Conservation (phyloP, 1,140 invertebrate genomes). For the Nephila pilipes region DNA sequence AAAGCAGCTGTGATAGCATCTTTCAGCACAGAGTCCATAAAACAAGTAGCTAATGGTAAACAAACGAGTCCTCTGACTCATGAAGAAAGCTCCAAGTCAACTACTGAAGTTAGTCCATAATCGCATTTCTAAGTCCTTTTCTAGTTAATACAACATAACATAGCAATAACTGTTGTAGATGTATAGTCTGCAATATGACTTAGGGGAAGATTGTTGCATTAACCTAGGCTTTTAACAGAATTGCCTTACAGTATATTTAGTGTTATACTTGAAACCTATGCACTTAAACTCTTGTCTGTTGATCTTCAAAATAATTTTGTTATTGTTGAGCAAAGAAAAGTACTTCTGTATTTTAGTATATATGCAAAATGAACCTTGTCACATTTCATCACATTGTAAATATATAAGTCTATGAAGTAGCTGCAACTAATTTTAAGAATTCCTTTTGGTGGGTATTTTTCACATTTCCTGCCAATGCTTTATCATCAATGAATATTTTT, state of each 20-base stretch:
- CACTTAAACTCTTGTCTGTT: slow-evolving; percentile 67
- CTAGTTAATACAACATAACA: slow-evolving; percentile 20
- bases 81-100: background rate
- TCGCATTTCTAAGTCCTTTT: slow-evolving; percentile 36
- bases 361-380: slow-evolving; percentile 19
- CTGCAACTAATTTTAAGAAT: slow-evolving; percentile 45
- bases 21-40: slow-evolving; percentile 61
- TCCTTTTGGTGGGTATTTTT: slow-evolving; percentile 45
- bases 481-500: slow-evolving; percentile 8
- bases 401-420: slow-evolving; percentile 49
- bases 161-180: slow-evolving; percentile 75
- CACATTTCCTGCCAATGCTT: slow-evolving; percentile 75
- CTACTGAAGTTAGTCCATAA: slow-evolving; percentile 40
- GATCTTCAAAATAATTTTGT: slow-evolving; percentile 62
- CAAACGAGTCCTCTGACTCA: slow-evolving; percentile 31
- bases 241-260: slow-evolving; percentile 57
- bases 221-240: slow-evolving; percentile 61
- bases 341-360: slow-evolving; percentile 76
- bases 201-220: slow-evolving; percentile 33
- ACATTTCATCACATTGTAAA: slow-evolving; percentile 66
- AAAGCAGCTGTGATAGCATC: slow-evolving; percentile 70
- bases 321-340: slow-evolving; percentile 73
- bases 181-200: slow-evolving; percentile 60
- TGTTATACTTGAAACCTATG: slow-evolving; percentile 55
- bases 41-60: slow-evolving; percentile 65